Evolutionary conservation across 2,888 invertebrate genomes (phyloP), one percentile per base, ranked within the genome.

Genomic region (Stomorhina lunata): DNA sequence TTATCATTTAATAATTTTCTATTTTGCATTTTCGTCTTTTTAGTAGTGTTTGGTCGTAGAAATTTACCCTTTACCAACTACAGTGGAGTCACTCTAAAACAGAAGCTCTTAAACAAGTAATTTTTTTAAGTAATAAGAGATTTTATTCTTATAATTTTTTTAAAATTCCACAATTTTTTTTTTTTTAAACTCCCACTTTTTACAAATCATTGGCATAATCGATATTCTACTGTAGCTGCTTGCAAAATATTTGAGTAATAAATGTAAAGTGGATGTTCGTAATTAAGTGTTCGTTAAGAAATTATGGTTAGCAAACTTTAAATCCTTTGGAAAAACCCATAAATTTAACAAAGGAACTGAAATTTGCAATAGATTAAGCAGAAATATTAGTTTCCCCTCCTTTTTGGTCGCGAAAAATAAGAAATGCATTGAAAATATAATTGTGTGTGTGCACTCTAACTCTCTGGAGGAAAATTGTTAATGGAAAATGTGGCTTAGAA

Each of bases 261-360:
- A 57, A 59, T 59, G 20, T 25, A n/a, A 20, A 25, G 22, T 34
- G 15, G 10, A 12, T 37, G 34, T 25, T 59, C 12, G 22, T 22
- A 22, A 59, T 59, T 59, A 37, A 22, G 37, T 37, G 59, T 59
- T 59, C 6, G 59, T 37, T 20, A n/a, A n/a, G 12, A 37, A 59
- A 15, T 59, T 59, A 40, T 59, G 59, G 25, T 22, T 59, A n/a
- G 12, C 34, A 20, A 59, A 59, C 7, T 7, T 40, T 7, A 59
- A 43, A 37, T 59, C 37, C 25, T 59, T 37, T 22, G 22, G 7
- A 59, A 59, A 37, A 37, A 22, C n/a, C 22, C 25, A 17, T 37
- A 22, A 59, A 59, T 37, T 59, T 4, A 37, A 59, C 20, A 59
- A 59, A 37, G 34, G 29, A 32, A 59, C 27, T 15, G 9, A 20